Base-by-base conservation (phyloP, 2,888 invertebrate species). In the Pegoplata infirma region DNA sequence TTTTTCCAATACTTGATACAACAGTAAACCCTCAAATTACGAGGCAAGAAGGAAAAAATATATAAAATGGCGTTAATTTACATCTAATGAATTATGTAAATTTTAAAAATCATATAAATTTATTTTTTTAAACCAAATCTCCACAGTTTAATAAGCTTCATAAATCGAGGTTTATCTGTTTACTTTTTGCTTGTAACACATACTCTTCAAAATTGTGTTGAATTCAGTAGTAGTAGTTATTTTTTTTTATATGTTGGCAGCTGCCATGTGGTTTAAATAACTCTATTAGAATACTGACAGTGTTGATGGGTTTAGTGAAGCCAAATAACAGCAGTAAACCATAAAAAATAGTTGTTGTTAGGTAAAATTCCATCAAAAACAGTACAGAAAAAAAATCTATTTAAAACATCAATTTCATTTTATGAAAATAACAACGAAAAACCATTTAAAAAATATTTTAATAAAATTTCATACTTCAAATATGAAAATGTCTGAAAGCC, bases 241-340 rank as follows among this genome's bases (percentile, higher is more conserved):
- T 16, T 21, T 46, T 36, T n/a, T 36, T 55, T 61, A n/a, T n/a
- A n/a, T n/a, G n/a, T 68, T 56, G 68, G 55, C 55, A 75, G 61
- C 47, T 75, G 55, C 19, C 75, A 75, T 63, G 49, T 68, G 75
- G 68, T 55, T 47, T 68, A 75, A 75, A 75, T 68, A 75, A 75
- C 75, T 75, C 55, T 63, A 75, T 75, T 75, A 75, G 68, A 68
- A 68, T 49, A 63, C 75, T 75, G 75, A 63, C 68, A 75, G 68
- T 68, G 75, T 75, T 68, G 68, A 68, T 75, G 25, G n/a, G 75
- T 36, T 75, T 46, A 47, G 53, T 67, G 67, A 61, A 75, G 61
- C 74, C 59, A 67, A n/a, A 74, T 74, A 55, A 53, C 23, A 47
- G 25, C 55, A 14, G 55, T 46, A 51, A 66, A 49, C 56, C 17